phyloP scores from a whole-genome alignment of 2,797 vertebrate genomes.

The Xenops minutus region DNA sequence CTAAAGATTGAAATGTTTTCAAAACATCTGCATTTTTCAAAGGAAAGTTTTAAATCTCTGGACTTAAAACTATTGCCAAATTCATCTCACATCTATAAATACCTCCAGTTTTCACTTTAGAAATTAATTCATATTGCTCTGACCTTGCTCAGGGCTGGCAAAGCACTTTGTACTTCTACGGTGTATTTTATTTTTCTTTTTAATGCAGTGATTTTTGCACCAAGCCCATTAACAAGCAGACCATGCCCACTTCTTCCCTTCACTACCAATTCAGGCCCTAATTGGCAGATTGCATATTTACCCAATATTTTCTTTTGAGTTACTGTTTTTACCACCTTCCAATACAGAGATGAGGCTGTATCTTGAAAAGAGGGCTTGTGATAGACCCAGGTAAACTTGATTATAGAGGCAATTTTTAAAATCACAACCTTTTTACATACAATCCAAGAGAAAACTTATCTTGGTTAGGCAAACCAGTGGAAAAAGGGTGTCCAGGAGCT shows the following conservation, averaged over 20 bases:
- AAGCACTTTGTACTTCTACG: background rate
- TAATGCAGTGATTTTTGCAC: background rate
- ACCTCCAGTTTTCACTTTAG: background rate
- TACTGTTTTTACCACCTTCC: background rate
- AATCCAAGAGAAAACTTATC: background rate
- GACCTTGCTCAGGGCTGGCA: background rate
- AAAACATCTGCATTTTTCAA: conserved; percentile 26
- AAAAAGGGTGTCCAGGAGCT: background rate
- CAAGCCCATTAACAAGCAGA: background rate
- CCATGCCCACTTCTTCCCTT: background rate
- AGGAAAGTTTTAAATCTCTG: background rate
- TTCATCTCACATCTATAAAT: conserved; percentile 9
- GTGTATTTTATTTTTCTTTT: background rate
- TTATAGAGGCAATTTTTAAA: background rate
- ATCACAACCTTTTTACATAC: rapidly evolving
- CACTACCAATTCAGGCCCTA: background rate
- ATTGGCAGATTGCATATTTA: background rate
- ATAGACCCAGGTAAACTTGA: background rate
- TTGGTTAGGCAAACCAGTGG: background rate
- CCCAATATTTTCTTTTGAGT: background rate
- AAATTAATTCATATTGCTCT: conserved; percentile 2
- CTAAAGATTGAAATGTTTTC: conserved; percentile 4
- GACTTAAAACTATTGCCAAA: background rate
- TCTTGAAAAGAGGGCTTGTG: background rate
- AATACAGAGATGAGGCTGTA: background rate